phyloP scores from a whole-genome alignment of 2,888 invertebrate species.

The Tridacna crocea region DNA sequence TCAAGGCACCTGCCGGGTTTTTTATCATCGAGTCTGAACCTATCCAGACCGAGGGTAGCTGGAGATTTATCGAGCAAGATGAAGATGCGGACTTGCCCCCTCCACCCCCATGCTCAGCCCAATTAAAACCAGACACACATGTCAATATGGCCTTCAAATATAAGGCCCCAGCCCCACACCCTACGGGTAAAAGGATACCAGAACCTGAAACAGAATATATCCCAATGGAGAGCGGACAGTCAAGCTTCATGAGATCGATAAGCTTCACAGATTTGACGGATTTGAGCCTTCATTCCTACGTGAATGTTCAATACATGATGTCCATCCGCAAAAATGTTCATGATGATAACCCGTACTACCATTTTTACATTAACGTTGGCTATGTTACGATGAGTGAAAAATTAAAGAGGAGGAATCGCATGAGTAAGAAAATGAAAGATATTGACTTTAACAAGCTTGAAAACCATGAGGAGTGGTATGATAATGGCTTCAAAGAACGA shows the following conservation, averaged over 20 bases:
- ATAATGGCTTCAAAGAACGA: conserved; percentile 51
- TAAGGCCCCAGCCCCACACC: conserved; percentile 26
- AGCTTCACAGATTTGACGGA: conserved; percentile 38
- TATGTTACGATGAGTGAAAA: conserved; percentile 54
- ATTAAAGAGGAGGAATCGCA: conserved; percentile 41
- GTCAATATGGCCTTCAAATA: conserved; percentile 31
- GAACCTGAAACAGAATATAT: not conserved
- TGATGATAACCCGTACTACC: conserved; percentile 51
- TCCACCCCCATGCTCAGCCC: conserved; percentile 35
- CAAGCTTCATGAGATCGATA: conserved; percentile 32
- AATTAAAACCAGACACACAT: conserved; percentile 28
- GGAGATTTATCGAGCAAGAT: conserved; percentile 6
- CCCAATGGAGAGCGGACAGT: not conserved
- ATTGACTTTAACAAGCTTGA: conserved; percentile 55
- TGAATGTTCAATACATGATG: conserved; percentile 44
- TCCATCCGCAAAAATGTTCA: conserved; percentile 36
- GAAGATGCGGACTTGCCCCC: conserved; percentile 32
- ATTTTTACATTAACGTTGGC: conserved; percentile 59
- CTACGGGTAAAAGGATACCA: too few species aligned
- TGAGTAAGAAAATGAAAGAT: conserved; percentile 44
- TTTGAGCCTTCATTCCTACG: conserved; percentile 43
- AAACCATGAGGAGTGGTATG: conserved; percentile 65
- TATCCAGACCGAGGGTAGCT: not conserved
- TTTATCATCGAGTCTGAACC: conserved; percentile 3
- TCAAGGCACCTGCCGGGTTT: conserved; percentile 2